A percentile compares a stretch with the other conserved stretches of the same genome.
These are phyloP conservation scores for Darevskia nairensis DNA, from an alignment of 2,797 vertebrate species.

Conservation along the genomic window DNA sequence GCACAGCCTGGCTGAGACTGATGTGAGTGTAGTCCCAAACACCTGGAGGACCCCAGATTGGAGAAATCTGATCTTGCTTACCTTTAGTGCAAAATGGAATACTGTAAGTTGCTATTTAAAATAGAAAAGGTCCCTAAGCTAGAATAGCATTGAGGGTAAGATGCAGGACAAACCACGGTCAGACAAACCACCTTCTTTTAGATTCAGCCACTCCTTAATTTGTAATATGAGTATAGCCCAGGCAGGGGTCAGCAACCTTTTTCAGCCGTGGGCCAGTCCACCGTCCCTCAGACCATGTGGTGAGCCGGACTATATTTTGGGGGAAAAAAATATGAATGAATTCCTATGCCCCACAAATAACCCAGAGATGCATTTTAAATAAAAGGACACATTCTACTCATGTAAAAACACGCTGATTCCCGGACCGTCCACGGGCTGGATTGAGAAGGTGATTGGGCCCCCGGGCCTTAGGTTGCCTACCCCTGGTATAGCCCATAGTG, in stretches of 20 bases:
- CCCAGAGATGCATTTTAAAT: too few relatives aligned
- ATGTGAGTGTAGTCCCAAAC: neutral
- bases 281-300: too few relatives aligned
- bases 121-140: neutral
- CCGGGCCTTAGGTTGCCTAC: too few relatives aligned
- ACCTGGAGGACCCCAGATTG: neutral
- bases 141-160: neutral
- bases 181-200: neutral
- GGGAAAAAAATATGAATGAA: too few relatives aligned
- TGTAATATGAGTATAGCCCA: neutral
- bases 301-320: too few relatives aligned
- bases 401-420: too few relatives aligned
- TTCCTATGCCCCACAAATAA: too few relatives aligned
- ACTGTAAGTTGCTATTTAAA: neutral
- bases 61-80: neutral
- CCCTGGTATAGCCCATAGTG: neutral
- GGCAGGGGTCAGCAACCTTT: too few relatives aligned
- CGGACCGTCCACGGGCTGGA: too few relatives aligned
- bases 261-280: too few relatives aligned
- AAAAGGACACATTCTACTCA: too few relatives aligned
- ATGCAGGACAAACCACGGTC: neutral
- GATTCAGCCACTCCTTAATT: neutral
- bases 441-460: too few relatives aligned
- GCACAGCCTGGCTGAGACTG: neutral
- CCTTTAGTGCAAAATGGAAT: neutral